Conservation (phyloP, 2,888 invertebrate species). For the Aquatica leii region DNA sequence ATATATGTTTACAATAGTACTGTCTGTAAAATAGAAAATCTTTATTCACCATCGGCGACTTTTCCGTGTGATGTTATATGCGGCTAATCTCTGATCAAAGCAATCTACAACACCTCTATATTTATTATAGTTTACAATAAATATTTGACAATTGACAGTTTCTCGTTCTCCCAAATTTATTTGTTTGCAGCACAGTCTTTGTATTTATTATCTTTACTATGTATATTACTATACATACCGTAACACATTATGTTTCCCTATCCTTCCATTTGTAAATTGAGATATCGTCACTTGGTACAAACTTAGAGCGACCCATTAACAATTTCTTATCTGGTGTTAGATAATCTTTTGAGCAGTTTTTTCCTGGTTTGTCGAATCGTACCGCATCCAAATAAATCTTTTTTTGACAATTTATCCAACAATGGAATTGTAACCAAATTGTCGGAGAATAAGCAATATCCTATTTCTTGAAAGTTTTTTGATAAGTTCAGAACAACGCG, state of each 20-base stretch:
- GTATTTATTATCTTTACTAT: too few relatives aligned
- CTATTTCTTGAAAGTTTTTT: conserved; percentile 5
- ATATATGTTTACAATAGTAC: background rate
- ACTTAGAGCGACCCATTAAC: conserved; percentile 6
- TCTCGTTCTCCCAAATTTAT: too few relatives aligned
- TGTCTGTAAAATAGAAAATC: background rate
- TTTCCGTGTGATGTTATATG: background rate
- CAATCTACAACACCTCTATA: background rate
- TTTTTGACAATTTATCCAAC: background rate
- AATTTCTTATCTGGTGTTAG: conserved; percentile 3
- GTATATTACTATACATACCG: too few relatives aligned
- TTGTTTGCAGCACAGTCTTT: too few relatives aligned
- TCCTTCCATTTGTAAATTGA: too few relatives aligned
- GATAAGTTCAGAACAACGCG: conserved; percentile 5
- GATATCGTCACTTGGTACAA: too few relatives aligned
- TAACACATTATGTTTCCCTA: too few relatives aligned
- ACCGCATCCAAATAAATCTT: too few relatives aligned
- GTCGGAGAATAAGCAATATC: conserved; percentile 11
- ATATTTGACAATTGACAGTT: too few relatives aligned
- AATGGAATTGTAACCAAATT: conserved; percentile 1
- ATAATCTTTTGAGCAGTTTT: background rate
- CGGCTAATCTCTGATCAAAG: background rate
- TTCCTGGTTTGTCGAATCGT: background rate
- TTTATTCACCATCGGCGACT: background rate
- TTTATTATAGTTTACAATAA: too few relatives aligned